Base-by-base conservation (phyloP, 2,888 invertebrate species). In the Oegoconia quadripuncta region DNA sequence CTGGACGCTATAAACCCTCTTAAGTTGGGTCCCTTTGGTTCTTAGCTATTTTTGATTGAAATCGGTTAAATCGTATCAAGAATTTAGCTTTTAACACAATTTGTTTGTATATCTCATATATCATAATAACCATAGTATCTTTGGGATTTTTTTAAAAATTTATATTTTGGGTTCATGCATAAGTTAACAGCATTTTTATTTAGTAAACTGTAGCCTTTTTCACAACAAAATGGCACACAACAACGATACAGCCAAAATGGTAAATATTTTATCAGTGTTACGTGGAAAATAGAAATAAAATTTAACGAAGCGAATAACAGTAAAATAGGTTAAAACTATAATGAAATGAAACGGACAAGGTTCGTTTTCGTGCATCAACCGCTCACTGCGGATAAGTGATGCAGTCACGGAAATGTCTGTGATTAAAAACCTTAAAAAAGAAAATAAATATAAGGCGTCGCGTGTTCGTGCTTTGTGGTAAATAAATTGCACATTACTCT, bases 361-460 rank as follows among this genome's bases (percentile, higher is more conserved):
- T 48, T 45, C 43, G 49, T 53, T 64, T 57, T 56, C 64, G 63
- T 69, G 71, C 60, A 53, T 50, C 56, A 44, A 42, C 36, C 43
- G 39, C 38, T 25, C 33, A 25, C n/a, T 41, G 37, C 38, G 34
- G 31, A 41, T 69, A 70, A 74, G 68, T 67, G 73, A 57, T 50
- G 66, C 56, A 64, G 69, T 74, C 77, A 76, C 78, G 75, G 57
- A 74, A 75, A 69, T 65, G 67, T 69, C 70, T 69, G 52, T 69
- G 68, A 76, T 74, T 74, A 75, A 73, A 65, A 62, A 64, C 46
- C 31, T 51, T 30, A 34, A 40, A 40, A 39, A 38, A 37, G 32
- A 41, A 41, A 41, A 42, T 32, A 25, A 42, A 39, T 20, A 37
- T 25, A 35, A 29, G 27, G 23, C 28, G 30, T 42, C 35, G 42